These are phyloP conservation scores for Selenia dentaria DNA, from an alignment of 2,888 invertebrate genomes.

Conservation along the genomic window DNA sequence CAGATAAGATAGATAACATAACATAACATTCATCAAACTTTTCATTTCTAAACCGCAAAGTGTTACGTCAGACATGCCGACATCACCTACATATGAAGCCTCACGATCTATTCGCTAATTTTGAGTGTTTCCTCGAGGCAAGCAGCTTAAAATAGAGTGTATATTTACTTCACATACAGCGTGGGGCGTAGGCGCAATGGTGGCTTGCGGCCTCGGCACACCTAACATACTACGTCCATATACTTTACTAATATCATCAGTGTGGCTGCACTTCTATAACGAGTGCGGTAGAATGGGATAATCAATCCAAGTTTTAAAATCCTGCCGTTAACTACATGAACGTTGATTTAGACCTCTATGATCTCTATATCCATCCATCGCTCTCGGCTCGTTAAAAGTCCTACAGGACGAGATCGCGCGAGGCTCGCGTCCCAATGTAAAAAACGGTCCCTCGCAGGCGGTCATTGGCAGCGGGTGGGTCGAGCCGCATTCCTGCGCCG, in stretches of 20 bases:
- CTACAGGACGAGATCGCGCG: constrained; percentile 68
- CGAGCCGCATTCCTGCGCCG: constrained; percentile 77
- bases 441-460: constrained; percentile 78
- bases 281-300: too few species aligned
- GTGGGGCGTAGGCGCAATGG: constrained; percentile 43
- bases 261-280: constrained; percentile 43
- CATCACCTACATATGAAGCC: too few species aligned
- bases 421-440: constrained; percentile 58
- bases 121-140: constrained; percentile 10
- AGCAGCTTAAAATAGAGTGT: constrained; percentile 36
- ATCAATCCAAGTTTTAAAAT: too few species aligned
- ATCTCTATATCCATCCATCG: constrained; percentile 51
- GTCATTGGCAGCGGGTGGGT: constrained; percentile 82
- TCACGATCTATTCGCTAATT: constrained; percentile 14
- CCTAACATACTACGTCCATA: too few species aligned
- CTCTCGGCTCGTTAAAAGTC: constrained; percentile 59
- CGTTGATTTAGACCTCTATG: constrained; percentile 23
- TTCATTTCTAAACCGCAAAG: constrained; percentile 1
- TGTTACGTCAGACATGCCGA: constrained; percentile 10
- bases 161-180: constrained; percentile 34
- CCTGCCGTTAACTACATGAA: too few species aligned
- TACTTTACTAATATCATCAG: too few species aligned
- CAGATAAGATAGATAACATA: too few species aligned
- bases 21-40: not conserved
- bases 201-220: constrained; percentile 58